A percentile compares a stretch with the other conserved stretches of the same genome.
Conservation (phyloP, 2,113 vertebrate genomes). For the Scopus umbretta region DNA sequence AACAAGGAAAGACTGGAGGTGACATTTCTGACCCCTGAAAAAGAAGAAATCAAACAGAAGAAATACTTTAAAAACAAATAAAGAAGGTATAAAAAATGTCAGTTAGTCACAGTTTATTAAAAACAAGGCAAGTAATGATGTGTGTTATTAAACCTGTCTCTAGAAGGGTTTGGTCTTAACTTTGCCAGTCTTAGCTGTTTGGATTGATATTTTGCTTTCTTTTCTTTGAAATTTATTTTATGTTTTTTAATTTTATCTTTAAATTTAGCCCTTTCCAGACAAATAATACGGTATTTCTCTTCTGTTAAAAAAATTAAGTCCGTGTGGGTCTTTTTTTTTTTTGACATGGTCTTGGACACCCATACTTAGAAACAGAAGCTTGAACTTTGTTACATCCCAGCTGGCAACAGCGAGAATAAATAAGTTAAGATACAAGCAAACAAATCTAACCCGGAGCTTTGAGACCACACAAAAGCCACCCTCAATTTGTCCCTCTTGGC, state of each 20-base stretch:
- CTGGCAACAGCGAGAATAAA: background rate
- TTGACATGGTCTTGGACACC: background rate
- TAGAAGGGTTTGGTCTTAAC: background rate
- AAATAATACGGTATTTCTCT: background rate
- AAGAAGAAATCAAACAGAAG: background rate
- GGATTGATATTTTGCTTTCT: background rate
- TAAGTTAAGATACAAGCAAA: background rate
- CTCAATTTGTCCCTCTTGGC: background rate
- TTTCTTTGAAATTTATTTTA: background rate
- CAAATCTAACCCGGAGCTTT: background rate
- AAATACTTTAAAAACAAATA: background rate
- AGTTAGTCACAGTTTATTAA: background rate
- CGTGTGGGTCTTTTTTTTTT: accelerated
- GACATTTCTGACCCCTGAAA: background rate
- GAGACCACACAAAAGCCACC: background rate
- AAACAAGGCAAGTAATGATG: background rate
- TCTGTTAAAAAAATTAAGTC: background rate
- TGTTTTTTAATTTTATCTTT: background rate
- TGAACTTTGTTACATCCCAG: background rate
- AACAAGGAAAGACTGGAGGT: background rate
- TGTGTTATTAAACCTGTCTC: background rate
- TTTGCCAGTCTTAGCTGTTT: background rate
- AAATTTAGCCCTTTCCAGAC: background rate
- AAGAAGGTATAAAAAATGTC: background rate
- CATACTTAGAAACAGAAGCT: background rate